phyloP scores from a whole-genome alignment of 2,113 vertebrate species.

The Equus przewalskii region DNA sequence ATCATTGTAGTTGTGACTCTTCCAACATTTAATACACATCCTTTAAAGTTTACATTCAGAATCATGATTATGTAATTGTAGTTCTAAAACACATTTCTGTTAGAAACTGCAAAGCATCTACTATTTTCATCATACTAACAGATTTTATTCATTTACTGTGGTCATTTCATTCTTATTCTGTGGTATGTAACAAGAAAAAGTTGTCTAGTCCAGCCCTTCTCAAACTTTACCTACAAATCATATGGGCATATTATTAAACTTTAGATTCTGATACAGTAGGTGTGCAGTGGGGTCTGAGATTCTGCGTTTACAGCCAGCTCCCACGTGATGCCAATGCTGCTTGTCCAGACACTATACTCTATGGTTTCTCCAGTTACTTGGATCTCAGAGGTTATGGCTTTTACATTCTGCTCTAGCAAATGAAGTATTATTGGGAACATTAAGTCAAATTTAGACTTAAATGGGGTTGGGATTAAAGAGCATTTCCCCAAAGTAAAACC shows the following conservation, averaged over 20 bases:
- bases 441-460: neutral
- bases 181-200: neutral
- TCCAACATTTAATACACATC: neutral
- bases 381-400: neutral
- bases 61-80: neutral
- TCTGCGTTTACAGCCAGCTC: neutral
- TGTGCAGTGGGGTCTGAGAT: neutral
- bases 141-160: neutral
- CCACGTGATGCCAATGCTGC: neutral
- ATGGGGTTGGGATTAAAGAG: neutral
- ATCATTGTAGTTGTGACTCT: neutral
- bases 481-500: neutral
- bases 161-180: neutral
- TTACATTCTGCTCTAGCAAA: neutral
- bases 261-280: neutral
- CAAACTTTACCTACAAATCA: neutral
- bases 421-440: neutral
- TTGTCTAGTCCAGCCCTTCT: neutral
- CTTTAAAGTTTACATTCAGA: conserved; percentile 11
- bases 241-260: neutral
- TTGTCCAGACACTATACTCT: neutral
- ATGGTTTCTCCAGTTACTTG: neutral
- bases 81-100: neutral
- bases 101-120: neutral
- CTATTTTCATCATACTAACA: neutral